Conservation (phyloP, 2,888 invertebrate species). For the Diarsia rubi region DNA sequence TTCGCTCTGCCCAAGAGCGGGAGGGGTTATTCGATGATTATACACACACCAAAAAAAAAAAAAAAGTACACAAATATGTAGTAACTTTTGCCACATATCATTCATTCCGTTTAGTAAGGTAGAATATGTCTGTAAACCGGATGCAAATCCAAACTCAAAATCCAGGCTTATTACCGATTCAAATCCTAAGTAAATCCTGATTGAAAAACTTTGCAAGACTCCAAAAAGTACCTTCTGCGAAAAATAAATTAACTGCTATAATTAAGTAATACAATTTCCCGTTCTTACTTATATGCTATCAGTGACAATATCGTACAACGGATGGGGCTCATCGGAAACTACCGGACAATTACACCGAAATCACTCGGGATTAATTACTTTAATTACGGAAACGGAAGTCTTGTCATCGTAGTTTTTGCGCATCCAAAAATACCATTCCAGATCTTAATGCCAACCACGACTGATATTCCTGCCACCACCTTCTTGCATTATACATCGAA, state of each 20-base stretch:
- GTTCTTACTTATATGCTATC: slow-evolving; percentile 33
- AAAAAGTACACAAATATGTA: background rate
- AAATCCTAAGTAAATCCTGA: background rate
- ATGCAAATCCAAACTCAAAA: background rate
- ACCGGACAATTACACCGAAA: slow-evolving; percentile 86
- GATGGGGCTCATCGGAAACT: slow-evolving; percentile 83
- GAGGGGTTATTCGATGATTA: too few relatives aligned
- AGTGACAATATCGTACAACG: slow-evolving; percentile 68
- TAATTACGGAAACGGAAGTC: slow-evolving; percentile 89
- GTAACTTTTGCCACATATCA: background rate
- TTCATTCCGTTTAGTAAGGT: background rate
- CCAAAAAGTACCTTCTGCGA: background rate
- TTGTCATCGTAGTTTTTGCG: slow-evolving; percentile 75
- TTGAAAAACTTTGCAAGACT: too few relatives aligned
- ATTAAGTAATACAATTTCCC: slow-evolving; percentile 38
- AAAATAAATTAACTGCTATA: slow-evolving; percentile 13
- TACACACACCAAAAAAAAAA: too few relatives aligned
- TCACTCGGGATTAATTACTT: slow-evolving; percentile 86
- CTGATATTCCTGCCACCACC: slow-evolving; percentile 69
- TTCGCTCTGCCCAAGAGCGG: too few relatives aligned
- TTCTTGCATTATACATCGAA: slow-evolving; percentile 61
- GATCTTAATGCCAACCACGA: slow-evolving; percentile 78
- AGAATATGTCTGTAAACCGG: too few relatives aligned
- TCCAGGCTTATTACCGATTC: background rate
- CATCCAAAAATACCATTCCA: slow-evolving; percentile 77